Percentiles rank a stretch among this genome's conserved stretches.
These are phyloP conservation scores for Caligus rogercresseyi DNA, from an alignment of 1,140 invertebrate species.

Conservation along the genomic window DNA sequence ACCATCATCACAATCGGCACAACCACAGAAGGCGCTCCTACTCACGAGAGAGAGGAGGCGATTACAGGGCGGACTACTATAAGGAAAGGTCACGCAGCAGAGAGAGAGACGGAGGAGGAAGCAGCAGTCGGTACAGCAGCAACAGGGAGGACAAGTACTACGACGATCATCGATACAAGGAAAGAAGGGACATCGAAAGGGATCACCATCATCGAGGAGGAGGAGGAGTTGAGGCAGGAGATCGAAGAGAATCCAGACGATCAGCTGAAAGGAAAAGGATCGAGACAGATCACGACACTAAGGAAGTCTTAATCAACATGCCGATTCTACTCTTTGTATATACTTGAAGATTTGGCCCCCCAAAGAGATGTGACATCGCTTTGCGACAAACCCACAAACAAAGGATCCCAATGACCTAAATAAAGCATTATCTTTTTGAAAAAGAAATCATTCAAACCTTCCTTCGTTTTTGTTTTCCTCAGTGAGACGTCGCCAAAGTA, in stretches of 20 bases:
- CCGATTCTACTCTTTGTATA: too few relatives aligned
- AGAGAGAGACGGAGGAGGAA: not conserved
- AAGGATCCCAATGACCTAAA: too few relatives aligned
- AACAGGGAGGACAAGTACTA: not conserved
- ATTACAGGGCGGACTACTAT: not conserved
- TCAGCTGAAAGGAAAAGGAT: not conserved
- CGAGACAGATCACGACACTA: not conserved
- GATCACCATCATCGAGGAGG: too few relatives aligned
- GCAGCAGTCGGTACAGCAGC: too few relatives aligned
- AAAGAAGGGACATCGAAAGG: not conserved
- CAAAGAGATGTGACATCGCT: too few relatives aligned
- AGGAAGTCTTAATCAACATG: too few relatives aligned
- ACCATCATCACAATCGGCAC: conserved; percentile 38
- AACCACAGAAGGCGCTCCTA: not conserved
- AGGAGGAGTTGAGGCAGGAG: not conserved
- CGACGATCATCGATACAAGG: not conserved
- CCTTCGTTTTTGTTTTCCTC: too few relatives aligned
- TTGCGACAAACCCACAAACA: too few relatives aligned
- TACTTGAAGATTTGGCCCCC: too few relatives aligned
- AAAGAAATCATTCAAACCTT: too few relatives aligned
- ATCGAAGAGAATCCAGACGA: not conserved
- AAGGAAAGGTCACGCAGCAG: not conserved
- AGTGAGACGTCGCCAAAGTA: too few relatives aligned
- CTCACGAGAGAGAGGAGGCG: not conserved
- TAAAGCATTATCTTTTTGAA: too few relatives aligned